Evolutionary conservation across 2,888 invertebrate genomes (phyloP).

Genomic region (Vesta saturnalis): DNA sequence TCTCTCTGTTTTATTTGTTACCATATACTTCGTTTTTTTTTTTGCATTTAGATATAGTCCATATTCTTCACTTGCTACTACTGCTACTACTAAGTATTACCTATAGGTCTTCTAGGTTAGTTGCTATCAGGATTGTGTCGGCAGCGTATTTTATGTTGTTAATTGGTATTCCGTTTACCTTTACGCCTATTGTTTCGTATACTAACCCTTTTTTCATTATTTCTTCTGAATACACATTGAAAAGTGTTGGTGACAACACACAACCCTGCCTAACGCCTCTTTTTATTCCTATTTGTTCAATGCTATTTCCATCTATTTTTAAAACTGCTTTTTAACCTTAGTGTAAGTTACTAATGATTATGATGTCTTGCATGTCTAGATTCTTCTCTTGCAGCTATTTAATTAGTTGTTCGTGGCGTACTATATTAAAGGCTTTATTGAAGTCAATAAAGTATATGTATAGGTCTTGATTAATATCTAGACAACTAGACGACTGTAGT

Average conservation of each 20-base stretch:
- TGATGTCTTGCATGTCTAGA: conserved; percentile 5
- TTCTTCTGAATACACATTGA: background rate
- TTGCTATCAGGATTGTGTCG: too few relatives aligned
- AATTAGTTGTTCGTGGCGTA: conserved; percentile 11
- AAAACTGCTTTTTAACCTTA: background rate
- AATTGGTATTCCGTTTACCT: too few relatives aligned
- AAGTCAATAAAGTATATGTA: too few relatives aligned
- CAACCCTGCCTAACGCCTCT: too few relatives aligned
- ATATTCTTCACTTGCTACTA: too few relatives aligned
- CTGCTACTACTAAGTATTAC: background rate
- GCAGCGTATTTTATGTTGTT: too few relatives aligned
- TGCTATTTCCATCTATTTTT: too few relatives aligned
- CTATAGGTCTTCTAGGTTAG: background rate
- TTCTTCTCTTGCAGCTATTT: conserved; percentile 2
- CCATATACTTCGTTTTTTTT: background rate
- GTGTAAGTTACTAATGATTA: conserved; percentile 5
- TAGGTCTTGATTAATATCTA: too few relatives aligned
- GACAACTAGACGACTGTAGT: too few relatives aligned
- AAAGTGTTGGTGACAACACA: too few relatives aligned
- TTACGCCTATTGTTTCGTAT: too few relatives aligned
- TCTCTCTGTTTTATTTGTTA: background rate
- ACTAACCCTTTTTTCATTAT: background rate
- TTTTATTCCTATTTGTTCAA: too few relatives aligned
- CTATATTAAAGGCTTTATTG: conserved; percentile 4
- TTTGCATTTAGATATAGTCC: background rate